A percentile compares a stretch with the other conserved stretches of the same genome.
These are phyloP conservation scores for Gila robusta DNA, from an alignment of 2,797 vertebrate species.

Conservation along the genomic window DNA sequence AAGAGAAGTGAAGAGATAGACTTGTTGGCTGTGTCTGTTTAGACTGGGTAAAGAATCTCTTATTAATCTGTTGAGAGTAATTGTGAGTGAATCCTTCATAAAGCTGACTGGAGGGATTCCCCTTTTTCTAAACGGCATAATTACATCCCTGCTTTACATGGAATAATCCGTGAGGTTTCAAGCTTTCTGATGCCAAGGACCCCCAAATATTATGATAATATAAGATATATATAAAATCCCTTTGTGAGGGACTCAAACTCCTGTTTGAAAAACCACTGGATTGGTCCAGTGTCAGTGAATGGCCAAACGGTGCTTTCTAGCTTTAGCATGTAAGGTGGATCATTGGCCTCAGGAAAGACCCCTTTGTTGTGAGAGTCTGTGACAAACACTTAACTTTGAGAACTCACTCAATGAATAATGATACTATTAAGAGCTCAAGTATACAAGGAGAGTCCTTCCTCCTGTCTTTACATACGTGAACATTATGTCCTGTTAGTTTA, in stretches of 20 bases:
- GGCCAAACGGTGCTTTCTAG: neutral
- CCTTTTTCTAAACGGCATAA: neutral
- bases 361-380: neutral
- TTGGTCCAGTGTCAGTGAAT: neutral
- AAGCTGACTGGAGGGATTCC: slow-evolving; percentile 30
- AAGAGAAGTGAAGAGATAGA: slow-evolving; percentile 9
- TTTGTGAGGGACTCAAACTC: neutral
- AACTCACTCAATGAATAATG: slow-evolving; percentile 35
- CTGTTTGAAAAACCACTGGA: neutral
- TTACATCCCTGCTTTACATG: neutral
- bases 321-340: neutral
- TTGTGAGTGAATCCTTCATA: slow-evolving; percentile 18
- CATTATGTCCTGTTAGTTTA: neutral
- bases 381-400: slow-evolving; percentile 28
- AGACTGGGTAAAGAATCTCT: slow-evolving; percentile 27
- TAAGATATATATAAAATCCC: too few relatives aligned
- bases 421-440: slow-evolving; percentile 19
- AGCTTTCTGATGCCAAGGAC: too few relatives aligned
- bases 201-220: too few relatives aligned
- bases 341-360: neutral
- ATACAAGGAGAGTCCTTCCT: neutral
- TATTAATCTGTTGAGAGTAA: slow-evolving; percentile 47
- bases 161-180: neutral
- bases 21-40: slow-evolving; percentile 13
- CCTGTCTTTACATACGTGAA: neutral